Evolutionary conservation across 2,113 vertebrate species (phyloP).

Genomic region (Desmodus rotundus): DNA sequence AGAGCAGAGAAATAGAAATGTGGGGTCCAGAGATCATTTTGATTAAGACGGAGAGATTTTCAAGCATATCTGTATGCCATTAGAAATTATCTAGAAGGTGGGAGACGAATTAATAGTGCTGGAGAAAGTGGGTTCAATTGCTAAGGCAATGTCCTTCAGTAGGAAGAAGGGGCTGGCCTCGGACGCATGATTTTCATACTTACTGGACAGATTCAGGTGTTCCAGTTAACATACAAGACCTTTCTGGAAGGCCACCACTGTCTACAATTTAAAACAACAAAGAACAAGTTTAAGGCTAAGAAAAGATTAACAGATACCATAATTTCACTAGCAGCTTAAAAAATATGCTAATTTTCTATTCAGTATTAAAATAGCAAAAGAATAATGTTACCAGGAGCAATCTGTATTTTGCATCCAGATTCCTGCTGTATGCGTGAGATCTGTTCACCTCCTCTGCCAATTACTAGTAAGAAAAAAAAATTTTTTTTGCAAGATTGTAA

Average conservation of each 20-base stretch:
- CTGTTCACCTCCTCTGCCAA: conserved; percentile 98
- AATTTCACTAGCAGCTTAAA: not conserved
- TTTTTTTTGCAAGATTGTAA: conserved; percentile 32
- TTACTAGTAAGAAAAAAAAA: conserved; percentile 82
- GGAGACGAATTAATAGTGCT: not conserved
- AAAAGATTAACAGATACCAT: not conserved
- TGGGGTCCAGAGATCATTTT: not conserved
- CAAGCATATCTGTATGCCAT: not conserved
- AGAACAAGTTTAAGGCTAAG: not conserved
- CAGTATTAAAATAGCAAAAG: not conserved
- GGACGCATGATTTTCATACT: conserved; percentile 73
- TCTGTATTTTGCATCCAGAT: conserved; percentile 99
- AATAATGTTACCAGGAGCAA: conserved; percentile 90
- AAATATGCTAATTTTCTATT: not conserved
- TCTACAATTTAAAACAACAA: conserved; percentile 80
- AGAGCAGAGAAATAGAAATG: not conserved
- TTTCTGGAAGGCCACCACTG: conserved; percentile 96
- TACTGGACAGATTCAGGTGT: conserved; percentile 94
- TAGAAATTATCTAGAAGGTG: not conserved
- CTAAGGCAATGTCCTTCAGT: not conserved
- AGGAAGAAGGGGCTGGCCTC: not conserved
- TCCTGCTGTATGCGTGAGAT: conserved; percentile 98
- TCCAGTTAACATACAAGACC: conserved; percentile 96
- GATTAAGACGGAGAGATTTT: not conserved
- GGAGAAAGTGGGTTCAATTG: not conserved